Evolutionary conservation across 2,888 invertebrate genomes (phyloP).

Genomic region (Leuctra nigra): DNA sequence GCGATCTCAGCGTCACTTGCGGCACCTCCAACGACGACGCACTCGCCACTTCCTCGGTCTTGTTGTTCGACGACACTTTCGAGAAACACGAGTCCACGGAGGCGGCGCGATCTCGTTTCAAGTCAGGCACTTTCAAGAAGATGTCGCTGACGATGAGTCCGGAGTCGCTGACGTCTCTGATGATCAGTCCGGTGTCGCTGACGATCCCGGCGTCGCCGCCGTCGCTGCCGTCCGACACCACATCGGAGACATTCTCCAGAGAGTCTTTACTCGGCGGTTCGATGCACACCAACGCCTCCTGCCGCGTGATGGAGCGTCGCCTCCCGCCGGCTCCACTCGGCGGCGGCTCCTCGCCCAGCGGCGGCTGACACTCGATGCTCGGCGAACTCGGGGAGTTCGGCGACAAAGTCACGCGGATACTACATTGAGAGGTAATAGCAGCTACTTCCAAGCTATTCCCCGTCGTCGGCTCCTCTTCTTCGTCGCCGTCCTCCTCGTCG

Average conservation of each 20-base stretch:
- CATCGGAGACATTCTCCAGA: constrained; percentile 53
- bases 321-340: constrained; percentile 39
- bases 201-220: no score
- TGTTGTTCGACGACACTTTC: constrained; percentile 57
- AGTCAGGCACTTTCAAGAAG: constrained; percentile 72
- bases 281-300: constrained; percentile 70
- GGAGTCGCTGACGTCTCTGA: constrained; percentile 17
- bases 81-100: constrained; percentile 85
- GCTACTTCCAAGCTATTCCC: constrained; percentile 40
- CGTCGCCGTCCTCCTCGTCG: constrained; percentile 29
- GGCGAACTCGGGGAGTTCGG: constrained; percentile 40
- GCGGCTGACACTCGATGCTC: constrained; percentile 37
- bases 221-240: constrained; percentile 40
- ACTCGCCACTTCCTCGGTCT: constrained; percentile 55
- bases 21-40: constrained; percentile 55
- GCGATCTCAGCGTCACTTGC: constrained; percentile 57
- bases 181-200: constrained; percentile 33
- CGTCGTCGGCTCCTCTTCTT: constrained; percentile 35
- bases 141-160: constrained; percentile 54
- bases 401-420: constrained; percentile 56
- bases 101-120: constrained; percentile 77
- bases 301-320: constrained; percentile 69
- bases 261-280: constrained; percentile 56
- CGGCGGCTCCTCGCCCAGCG: constrained; percentile 22
- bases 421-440: constrained; percentile 44